phyloP scores from a whole-genome alignment of 2,888 invertebrate genomes.

The Habroteleia sp. region DNA sequence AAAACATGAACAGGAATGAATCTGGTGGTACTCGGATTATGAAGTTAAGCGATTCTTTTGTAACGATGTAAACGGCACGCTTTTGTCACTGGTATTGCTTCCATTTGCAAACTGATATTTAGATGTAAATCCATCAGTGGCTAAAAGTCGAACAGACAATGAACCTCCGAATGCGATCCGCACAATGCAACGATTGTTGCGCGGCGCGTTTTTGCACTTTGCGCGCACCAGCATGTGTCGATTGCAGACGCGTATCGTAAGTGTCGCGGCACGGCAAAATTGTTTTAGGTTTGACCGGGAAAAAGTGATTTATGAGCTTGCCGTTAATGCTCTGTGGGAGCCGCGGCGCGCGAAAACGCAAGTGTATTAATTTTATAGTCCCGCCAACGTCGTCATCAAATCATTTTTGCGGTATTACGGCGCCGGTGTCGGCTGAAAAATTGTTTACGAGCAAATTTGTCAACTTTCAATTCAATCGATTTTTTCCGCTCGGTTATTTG shows the following conservation, averaged over 20 bases:
- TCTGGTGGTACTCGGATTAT: constrained; percentile 19
- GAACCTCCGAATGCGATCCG: constrained; percentile 16
- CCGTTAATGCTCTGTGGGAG: constrained; percentile 39
- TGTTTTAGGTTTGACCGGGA: constrained; percentile 26
- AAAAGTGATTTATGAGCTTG: constrained; percentile 47
- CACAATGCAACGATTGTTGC: constrained; percentile 20
- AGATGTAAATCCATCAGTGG: constrained; percentile 38
- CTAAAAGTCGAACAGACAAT: constrained; percentile 32
- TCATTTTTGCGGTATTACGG: constrained; percentile 32
- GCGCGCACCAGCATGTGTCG: constrained; percentile 11
- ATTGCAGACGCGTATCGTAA: constrained; percentile 18
- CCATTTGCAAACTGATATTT: constrained; percentile 48
- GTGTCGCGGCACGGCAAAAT: constrained; percentile 19
- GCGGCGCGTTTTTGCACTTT: constrained; percentile 4
- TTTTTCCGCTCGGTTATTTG: too few species aligned
- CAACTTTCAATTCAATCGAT: constrained; percentile 4
- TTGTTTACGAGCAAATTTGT: constrained; percentile 19
- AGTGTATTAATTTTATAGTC: constrained; percentile 49
- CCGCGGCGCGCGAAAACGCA: constrained; percentile 7
- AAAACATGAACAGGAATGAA: background rate
- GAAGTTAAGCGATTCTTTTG: constrained; percentile 46
- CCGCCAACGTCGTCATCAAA: constrained; percentile 37
- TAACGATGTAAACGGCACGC: constrained; percentile 31
- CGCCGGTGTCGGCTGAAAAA: constrained; percentile 15
- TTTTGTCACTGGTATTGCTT: constrained; percentile 35